Base-by-base conservation (phyloP, 2,797 vertebrate species). In the Botia kubotai region DNA sequence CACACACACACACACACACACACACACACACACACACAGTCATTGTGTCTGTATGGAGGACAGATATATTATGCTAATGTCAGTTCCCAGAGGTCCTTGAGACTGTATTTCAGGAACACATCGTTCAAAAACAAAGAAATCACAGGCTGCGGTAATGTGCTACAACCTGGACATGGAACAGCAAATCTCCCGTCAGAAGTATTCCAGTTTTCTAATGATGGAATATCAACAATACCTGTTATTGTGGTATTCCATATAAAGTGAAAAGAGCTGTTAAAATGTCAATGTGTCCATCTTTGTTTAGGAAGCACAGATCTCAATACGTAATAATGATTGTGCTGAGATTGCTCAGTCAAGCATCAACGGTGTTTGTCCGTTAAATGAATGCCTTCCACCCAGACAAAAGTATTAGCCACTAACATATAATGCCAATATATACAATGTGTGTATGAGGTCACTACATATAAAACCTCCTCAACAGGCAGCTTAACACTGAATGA, bases 211-310 rank as follows among this genome's bases (percentile, higher is more conserved):
- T 23, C 60, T 36, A 12, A 10, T 70, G 58, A 83, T n/a, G 62
- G 53, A 79, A 68, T 46, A 60, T 60, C 52, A 75, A 79, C 68
- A 79, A 83, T 77, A 76, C 29, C 12, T 17, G 52, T 63, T 75
- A 75, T 75, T 71, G 33, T 5, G 3, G 33, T 33, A 79, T 52
- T n/a, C 23, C 53, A 60, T n/a, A 62, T n/a, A 60, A 71, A 23
- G 46, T 13, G 3, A 33, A 60, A 62, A 63, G 36, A 33, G 33
- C 33, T 33, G 39, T 72, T 71, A 46, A 66, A 83, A 50, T 72
- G 23, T 26, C 23, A 26, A 33, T 33, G 2, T 3, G 33, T 33
- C 33, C 23, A 26, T 26, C 23, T 26, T 26, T 71, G 53, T 58
- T 83, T 76, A 46, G 55, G 62, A 83, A 17, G 19, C 29, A 46